A percentile compares a stretch with the other conserved stretches of the same genome.
Conservation (phyloP, 2,797 vertebrate species). For the Pangasius krempfi region DNA sequence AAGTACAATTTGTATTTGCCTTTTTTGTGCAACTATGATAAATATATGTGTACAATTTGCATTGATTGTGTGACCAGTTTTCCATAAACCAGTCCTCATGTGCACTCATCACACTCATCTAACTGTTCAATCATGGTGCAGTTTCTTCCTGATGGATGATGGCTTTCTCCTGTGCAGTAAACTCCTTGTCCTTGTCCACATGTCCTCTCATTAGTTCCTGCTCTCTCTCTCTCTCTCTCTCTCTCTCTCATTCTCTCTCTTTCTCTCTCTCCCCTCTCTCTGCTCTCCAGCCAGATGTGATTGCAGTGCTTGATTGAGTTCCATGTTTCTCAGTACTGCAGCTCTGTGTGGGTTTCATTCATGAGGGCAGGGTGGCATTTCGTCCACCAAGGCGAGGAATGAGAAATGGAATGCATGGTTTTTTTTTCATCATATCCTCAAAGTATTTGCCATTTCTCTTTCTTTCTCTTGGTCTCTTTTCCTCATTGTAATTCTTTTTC, state of each 20-base stretch:
- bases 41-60: not conserved
- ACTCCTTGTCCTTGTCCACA: conserved; percentile 7
- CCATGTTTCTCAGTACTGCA: conserved; percentile 23
- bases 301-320: conserved; percentile 35
- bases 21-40: not conserved
- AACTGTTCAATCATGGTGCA: conserved; percentile 34
- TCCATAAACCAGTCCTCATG: not conserved
- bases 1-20: not conserved
- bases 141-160: conserved; percentile 39
- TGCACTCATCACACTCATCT: not conserved
- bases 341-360: conserved; percentile 24
- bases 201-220: conserved; percentile 4
- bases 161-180: conserved; percentile 30
- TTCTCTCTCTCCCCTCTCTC: conserved; percentile 18
- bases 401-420: conserved; percentile 35
- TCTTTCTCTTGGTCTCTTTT: not conserved
- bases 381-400: conserved; percentile 4
- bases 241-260: not conserved
- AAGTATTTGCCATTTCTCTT: conserved; percentile 38
- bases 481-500: not conserved
- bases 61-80: not conserved
- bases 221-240: conserved; percentile 11
- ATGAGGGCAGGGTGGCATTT: conserved; percentile 34
- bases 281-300: conserved; percentile 23
- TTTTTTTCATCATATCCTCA: conserved; percentile 68